Evolutionary conservation across 2,888 invertebrate genomes (phyloP).

Genomic region (Aleiodes alternator): DNA sequence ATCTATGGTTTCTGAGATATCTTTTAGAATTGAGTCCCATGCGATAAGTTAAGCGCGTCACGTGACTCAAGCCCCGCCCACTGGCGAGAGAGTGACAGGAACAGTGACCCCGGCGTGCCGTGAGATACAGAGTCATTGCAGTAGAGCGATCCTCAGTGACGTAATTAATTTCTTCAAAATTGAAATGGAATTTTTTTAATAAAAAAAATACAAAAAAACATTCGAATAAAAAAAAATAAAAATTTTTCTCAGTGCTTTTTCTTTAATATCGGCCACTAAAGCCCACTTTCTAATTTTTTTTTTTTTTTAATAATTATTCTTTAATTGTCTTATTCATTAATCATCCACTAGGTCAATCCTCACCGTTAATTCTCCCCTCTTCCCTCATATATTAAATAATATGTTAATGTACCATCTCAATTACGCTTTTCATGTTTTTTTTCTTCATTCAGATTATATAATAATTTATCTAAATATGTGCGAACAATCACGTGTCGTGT

Average conservation of each 20-base stretch:
- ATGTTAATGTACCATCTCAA: slow-evolving; percentile 6
- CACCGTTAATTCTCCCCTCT: slow-evolving; percentile 49
- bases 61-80: too few species aligned
- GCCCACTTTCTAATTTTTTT: slow-evolving; percentile 38
- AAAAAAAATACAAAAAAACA: too few species aligned
- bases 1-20: too few species aligned
- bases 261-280: slow-evolving; percentile 1
- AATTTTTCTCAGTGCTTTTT: slow-evolving; percentile 2
- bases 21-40: too few species aligned
- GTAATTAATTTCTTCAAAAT: too few species aligned
- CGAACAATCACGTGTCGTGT: slow-evolving; percentile 73
- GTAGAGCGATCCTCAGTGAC: too few species aligned
- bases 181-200: too few species aligned
- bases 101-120: too few species aligned
- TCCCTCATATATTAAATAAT: slow-evolving; percentile 46
- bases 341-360: slow-evolving; percentile 23
- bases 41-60: too few species aligned
- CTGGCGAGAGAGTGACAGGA: too few species aligned
- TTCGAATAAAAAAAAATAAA: too few species aligned
- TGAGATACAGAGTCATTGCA: too few species aligned
- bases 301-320: slow-evolving; percentile 32
- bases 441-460: slow-evolving; percentile 61
- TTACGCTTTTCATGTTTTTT: slow-evolving; percentile 42
- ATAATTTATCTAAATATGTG: slow-evolving; percentile 71
- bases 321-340: slow-evolving; percentile 49